Base-by-base conservation (phyloP, 2,113 vertebrate species). In the Myotis davidii region DNA sequence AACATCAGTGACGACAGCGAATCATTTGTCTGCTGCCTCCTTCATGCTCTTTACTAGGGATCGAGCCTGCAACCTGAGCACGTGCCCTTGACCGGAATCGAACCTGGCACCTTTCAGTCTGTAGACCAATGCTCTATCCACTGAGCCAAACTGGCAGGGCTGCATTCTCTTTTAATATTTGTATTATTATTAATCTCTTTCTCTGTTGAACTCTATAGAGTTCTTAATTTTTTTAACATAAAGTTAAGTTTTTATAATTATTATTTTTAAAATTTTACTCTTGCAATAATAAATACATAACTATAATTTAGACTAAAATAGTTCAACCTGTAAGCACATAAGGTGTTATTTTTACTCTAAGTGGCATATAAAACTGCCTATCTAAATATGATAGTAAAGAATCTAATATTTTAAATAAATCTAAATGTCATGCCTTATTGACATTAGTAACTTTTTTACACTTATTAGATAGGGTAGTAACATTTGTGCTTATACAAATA, bases 341-440 rank as follows among this genome's bases (percentile, higher is more conserved):
- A 52, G 7, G 42, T 21, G 8, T 88, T 70, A 54, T 65, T 84
- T 92, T 85, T 45, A 82, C n/a, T 87, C 39, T 9, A 88, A 29
- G 6, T 88, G 3, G 14, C 14, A 50, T 54, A 69, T 65, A 92
- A 92, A 69, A 59, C 69, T 88, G 8, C n/a, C 25, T 23, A 59
- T 70, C 18, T 83, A 4, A 34, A 48, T 69, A n/a, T 70, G 61
- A 42, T 64, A 70, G 32, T 77, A 34, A 83, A 37, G 69, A 91
- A 69, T 48, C 21, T 70, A 87, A 52, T 81, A 74, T 67, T 73
- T 93, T 34, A 89, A 77, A 25, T 88, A 78, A 37, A 78, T 88
- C 17, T 79, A 25, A 79, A 32, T 74, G 18, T 37, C n/a, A 74
- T 89, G 34, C 37, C 65, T 85, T 74, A 5, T 54, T 85, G 67